Percentiles rank a stretch among this genome's conserved stretches.
phyloP scores from a whole-genome alignment of 2,888 invertebrate species.

The Eristalis tenax region DNA sequence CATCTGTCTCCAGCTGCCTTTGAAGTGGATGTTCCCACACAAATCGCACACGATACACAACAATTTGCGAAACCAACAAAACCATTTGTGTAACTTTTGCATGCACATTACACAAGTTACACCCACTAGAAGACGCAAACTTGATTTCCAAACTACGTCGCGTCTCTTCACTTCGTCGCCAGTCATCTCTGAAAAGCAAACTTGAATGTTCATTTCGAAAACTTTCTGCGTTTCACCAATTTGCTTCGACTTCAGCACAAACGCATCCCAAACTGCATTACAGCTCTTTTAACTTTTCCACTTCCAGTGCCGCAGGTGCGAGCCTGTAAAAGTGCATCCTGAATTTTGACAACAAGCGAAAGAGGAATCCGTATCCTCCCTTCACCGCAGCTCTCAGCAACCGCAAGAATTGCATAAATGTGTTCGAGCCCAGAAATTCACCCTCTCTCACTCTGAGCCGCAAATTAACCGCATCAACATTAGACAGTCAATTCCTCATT shows the following conservation, averaged over 20 bases:
- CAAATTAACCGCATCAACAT: slow-evolving; percentile 55
- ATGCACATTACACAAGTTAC: background rate
- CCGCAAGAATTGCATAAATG: slow-evolving; percentile 38
- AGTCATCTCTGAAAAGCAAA: background rate
- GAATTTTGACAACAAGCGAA: background rate
- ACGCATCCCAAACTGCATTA: background rate
- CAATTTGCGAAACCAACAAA: background rate
- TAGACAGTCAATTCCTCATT: slow-evolving; percentile 41
- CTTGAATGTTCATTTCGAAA: background rate
- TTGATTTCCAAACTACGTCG: background rate
- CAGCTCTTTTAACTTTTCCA: background rate
- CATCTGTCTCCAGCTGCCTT: background rate
- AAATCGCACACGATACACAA: background rate
- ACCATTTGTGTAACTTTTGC: background rate
- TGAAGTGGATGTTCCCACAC: background rate
- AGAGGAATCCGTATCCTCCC: background rate
- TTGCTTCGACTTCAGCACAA: background rate
- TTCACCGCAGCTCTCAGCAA: background rate
- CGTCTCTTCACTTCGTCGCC: background rate
- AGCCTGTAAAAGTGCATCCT: background rate
- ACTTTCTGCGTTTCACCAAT: background rate
- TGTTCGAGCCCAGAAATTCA: slow-evolving; percentile 27
- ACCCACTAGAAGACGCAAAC: background rate
- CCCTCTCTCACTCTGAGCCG: slow-evolving; percentile 12
- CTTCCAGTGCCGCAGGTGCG: background rate